Evolutionary conservation across 2,113 vertebrate genomes (phyloP), one percentile per base, ranked within the genome.

Genomic region (Ahaetulla prasina): DNA sequence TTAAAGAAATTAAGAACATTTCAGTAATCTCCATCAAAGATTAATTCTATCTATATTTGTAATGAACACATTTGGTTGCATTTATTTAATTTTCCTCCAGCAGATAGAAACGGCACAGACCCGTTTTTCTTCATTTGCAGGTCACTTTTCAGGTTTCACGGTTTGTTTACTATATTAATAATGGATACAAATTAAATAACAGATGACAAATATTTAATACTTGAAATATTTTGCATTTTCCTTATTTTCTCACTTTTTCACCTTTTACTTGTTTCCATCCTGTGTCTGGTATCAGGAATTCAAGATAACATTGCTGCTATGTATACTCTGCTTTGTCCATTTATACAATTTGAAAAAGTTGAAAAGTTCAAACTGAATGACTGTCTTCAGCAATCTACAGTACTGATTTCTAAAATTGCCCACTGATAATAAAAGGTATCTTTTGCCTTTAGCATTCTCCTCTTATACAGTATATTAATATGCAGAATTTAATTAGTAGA

Each of bases 151-250:
- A 49, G 14, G 80, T 88, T 63, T 88, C 85, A 52, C 63, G 60
- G 23, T 68, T 39, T 57, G 52, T 87, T 89, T 93, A 80, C 45
- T 91, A 60, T 52, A 89, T 89, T 91, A 93, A 89, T 54, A 90
- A 45, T 43, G 80, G 85, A 90, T 25, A 87, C 27, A 11, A 27
- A 63, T 63, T 87, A 68, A 90, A 68, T 16, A 47, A 49, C 4
- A 80, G 50, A 35, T 88, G 86, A 43, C 54, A 80, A 85, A 85
- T 43, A 89, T 47, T 22, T 45, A 68, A 50, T 55, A 49, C 20
- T 20, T 35, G 57, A 22, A 85, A 57, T 22, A 50, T 45, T 57
- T 87, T 54, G 23, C n/a, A 43, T 16, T 68, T 30, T 50, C 22
- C 14, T 6, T 14, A 60, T 7, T 54, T 84, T 22, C 84, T 30